These are phyloP conservation scores for Lophius piscatorius DNA, from an alignment of 2,113 vertebrate genomes.

Conservation along the genomic window DNA sequence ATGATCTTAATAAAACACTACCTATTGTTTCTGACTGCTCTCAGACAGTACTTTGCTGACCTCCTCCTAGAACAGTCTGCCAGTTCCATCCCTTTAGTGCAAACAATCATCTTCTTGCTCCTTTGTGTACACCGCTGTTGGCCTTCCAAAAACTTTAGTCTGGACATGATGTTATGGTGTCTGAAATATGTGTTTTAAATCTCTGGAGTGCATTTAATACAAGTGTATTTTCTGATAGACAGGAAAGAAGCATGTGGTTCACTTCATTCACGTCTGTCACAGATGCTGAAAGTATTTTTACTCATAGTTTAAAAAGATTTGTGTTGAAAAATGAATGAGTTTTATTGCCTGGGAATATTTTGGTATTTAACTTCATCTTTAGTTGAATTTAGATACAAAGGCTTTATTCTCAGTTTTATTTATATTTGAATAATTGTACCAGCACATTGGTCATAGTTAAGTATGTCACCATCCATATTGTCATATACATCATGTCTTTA, in stretches of 20 bases:
- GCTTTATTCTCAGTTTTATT: neutral
- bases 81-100: conserved; percentile 24
- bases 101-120: conserved; percentile 8
- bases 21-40: conserved; percentile 2
- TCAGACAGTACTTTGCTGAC: conserved; percentile 11
- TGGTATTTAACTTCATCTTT: too few species aligned
- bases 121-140: conserved; percentile 6
- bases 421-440: too few species aligned
- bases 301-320: conserved; percentile 6
- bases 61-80: conserved; percentile 12
- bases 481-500: too few species aligned
- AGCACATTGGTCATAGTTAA: too few species aligned
- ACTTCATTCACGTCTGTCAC: neutral
- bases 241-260: conserved; percentile 6
- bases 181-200: conserved; percentile 45
- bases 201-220: conserved; percentile 23
- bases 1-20: conserved; percentile 6
- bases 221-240: conserved; percentile 15
- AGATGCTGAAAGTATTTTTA: neutral
- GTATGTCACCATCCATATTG: too few species aligned
- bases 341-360: too few species aligned
- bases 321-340: conserved; percentile 6
- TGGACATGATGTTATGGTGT: conserved; percentile 41
- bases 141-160: conserved; percentile 50
- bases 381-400: conserved; percentile 10